Conservation (phyloP, 2,113 vertebrate species). For the Acrocephalus kingi region DNA sequence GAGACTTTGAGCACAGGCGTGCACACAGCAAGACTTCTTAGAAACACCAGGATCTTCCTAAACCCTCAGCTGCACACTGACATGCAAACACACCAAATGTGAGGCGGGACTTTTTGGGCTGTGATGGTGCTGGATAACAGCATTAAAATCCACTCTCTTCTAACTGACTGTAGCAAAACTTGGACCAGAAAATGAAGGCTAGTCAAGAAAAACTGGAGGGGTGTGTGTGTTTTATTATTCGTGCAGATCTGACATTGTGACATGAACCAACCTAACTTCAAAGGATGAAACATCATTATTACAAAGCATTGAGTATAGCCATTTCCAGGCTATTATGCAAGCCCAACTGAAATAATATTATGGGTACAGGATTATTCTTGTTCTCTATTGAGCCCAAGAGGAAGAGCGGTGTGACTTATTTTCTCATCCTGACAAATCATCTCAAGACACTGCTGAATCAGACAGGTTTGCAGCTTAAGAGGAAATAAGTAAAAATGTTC, state of each 20-base stretch:
- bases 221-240: neutral
- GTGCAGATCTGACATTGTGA: neutral
- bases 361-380: conserved; percentile 5
- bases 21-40: neutral
- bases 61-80: neutral
- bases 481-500: conserved; percentile 10
- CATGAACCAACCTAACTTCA: conserved; percentile 25
- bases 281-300: conserved; percentile 13
- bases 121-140: neutral
- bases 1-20: neutral
- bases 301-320: neutral
- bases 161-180: neutral
- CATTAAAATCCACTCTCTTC: neutral
- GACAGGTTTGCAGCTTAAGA: neutral
- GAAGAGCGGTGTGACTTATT: conserved; percentile 42
- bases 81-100: neutral
- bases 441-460: conserved; percentile 43
- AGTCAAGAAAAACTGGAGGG: neutral
- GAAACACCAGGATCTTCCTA: neutral
- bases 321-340: conserved; percentile 41
- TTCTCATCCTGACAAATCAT: conserved; percentile 54
- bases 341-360: conserved; percentile 43
- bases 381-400: conserved; percentile 21
- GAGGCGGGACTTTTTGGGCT: neutral
- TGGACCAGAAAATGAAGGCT: neutral